Percentiles rank a stretch among this genome's conserved stretches.
Evolutionary conservation across 2,888 invertebrate species (phyloP).

Genomic region (Diarsia rubi): DNA sequence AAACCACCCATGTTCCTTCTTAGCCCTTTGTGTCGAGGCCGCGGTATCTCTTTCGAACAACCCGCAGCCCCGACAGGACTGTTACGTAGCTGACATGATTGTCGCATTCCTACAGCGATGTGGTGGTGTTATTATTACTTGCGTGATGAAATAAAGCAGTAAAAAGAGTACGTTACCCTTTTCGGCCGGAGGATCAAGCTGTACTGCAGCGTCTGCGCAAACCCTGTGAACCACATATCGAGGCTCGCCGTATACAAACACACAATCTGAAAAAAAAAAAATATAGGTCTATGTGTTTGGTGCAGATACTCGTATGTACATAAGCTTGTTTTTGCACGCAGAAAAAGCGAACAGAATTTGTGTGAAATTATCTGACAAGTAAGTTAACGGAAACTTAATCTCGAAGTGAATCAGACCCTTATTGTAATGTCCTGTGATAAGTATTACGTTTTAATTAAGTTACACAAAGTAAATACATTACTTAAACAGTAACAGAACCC

Average conservation of each 20-base stretch:
- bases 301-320: background rate
- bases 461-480: too few relatives aligned
- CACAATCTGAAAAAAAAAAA: slow-evolving; percentile 72
- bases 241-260: slow-evolving; percentile 78
- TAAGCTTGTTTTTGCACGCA: too few relatives aligned
- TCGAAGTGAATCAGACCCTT: too few relatives aligned
- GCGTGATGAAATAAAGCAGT: background rate
- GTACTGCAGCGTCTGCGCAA: slow-evolving; percentile 63
- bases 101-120: background rate
- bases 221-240: slow-evolving; percentile 73
- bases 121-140: background rate
- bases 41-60: too few relatives aligned
- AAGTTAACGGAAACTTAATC: too few relatives aligned
- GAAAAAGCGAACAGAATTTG: background rate
- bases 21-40: too few relatives aligned
- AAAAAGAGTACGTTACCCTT: slow-evolving; percentile 48
- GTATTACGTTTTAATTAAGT: too few relatives aligned
- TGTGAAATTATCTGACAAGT: too few relatives aligned
- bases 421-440: too few relatives aligned
- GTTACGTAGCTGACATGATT: background rate
- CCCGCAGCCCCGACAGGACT: too few relatives aligned
- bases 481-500: too few relatives aligned
- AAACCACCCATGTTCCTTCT: too few relatives aligned
- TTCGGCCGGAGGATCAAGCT: slow-evolving; percentile 54
- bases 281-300: background rate